Percentiles rank a stretch among this genome's conserved stretches.
Evolutionary conservation across 2,113 vertebrate species (phyloP).

Genomic region (Morone saxatilis): DNA sequence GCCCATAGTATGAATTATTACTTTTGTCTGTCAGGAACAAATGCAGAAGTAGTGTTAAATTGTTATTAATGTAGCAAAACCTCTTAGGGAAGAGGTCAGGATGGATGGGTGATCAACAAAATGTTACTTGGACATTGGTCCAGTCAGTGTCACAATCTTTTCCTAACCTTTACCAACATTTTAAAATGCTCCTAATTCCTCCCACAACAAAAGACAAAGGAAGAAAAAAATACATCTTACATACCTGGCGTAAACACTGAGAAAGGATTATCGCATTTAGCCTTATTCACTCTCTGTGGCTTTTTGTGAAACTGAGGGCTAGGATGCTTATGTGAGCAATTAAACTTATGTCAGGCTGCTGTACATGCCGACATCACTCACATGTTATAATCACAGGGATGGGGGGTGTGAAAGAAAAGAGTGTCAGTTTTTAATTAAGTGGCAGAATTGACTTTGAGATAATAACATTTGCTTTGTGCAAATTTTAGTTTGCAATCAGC

Average conservation of each 20-base stretch:
- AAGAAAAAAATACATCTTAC: background rate
- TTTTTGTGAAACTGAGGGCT: background rate
- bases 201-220: background rate
- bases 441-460: conserved; percentile 45
- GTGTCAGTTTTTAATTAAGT: conserved; percentile 60
- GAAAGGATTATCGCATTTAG: background rate
- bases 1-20: background rate
- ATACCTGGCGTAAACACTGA: background rate
- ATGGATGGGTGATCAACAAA: no score
- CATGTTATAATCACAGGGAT: no score
- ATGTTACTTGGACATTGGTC: no score
- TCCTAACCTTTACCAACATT: background rate
- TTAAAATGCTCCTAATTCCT: background rate
- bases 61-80: background rate
- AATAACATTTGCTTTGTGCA: conserved; percentile 60
- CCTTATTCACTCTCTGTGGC: no score
- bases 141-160: no score
- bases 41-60: background rate
- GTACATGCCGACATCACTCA: no score
- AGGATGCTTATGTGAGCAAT: background rate
- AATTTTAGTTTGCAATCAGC: conserved; percentile 47
- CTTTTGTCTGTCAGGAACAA: background rate
- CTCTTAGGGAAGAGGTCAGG: no score
- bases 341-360: background rate
- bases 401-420: background rate